Evolutionary conservation across 2,888 invertebrate species (phyloP).

Genomic region (Drosophila seclusa): DNA sequence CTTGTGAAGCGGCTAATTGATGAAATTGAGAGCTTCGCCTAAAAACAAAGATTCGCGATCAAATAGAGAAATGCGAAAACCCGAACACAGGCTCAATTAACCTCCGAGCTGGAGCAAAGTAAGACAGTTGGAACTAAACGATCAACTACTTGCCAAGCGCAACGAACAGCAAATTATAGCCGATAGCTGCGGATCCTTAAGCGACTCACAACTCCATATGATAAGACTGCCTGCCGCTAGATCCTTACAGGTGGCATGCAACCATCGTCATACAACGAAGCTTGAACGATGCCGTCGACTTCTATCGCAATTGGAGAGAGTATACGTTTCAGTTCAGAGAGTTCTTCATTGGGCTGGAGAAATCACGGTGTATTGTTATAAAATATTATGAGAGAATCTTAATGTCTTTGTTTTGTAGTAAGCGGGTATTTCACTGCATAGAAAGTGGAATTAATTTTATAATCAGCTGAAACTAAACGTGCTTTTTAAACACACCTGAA

Average conservation of each 20-base stretch:
- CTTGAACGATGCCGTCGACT: conserved; percentile 1
- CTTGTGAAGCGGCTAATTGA: not conserved
- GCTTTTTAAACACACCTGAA: not conserved
- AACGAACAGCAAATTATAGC: not conserved
- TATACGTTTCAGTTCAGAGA: conserved; percentile 1
- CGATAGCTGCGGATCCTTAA: not conserved
- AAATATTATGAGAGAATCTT: not conserved
- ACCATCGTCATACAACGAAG: conserved; percentile 8
- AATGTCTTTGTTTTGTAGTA: not conserved
- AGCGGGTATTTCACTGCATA: conserved; percentile 8
- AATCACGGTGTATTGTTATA: conserved; percentile 2
- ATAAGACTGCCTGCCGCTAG: not conserved
- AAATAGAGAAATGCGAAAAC: not conserved
- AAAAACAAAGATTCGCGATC: not conserved
- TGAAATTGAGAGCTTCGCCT: not conserved
- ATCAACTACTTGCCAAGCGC: not conserved
- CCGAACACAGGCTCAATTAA: not conserved
- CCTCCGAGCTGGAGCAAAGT: not conserved
- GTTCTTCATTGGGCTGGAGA: conserved; percentile 2
- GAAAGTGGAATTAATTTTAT: conserved; percentile 9
- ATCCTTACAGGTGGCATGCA: conserved; percentile 20
- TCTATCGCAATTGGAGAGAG: conserved; percentile 12
- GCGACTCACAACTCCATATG: conserved; percentile 1
- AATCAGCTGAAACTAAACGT: not conserved
- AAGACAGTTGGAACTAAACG: not conserved